Percentiles rank a stretch among this genome's conserved stretches.
phyloP scores from a whole-genome alignment of 2,113 vertebrate genomes.

The Sturnus vulgaris region DNA sequence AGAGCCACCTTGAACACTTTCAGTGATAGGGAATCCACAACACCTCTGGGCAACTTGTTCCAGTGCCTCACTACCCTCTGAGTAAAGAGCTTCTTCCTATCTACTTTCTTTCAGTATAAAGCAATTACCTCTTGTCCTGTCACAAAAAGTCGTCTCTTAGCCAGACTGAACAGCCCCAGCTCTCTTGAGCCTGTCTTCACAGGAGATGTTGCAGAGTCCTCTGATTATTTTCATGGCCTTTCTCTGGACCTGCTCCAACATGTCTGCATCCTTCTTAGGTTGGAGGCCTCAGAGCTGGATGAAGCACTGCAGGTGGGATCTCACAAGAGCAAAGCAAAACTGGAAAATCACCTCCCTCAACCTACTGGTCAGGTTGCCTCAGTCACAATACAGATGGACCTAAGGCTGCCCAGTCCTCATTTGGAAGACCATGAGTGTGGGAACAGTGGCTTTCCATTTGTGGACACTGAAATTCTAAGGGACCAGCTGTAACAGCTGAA shows the following conservation, averaged over 20 bases:
- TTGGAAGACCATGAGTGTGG: rapidly evolving
- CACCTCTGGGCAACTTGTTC: background rate
- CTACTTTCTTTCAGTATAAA: background rate
- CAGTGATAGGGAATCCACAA: background rate
- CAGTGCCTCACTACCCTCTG: background rate
- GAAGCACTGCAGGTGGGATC: background rate
- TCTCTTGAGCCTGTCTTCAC: background rate
- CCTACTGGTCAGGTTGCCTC: background rate
- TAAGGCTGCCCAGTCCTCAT: background rate
- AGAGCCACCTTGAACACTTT: background rate
- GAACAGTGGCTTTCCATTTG: background rate
- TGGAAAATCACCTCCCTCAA: background rate
- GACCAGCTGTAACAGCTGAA: background rate
- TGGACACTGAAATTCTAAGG: background rate
- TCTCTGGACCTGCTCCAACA: background rate
- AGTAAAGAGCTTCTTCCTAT: background rate
- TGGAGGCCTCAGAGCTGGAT: background rate
- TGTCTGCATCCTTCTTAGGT: background rate
- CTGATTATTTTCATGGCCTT: background rate
- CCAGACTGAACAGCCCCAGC: background rate
- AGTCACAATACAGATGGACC: background rate
- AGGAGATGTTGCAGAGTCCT: background rate
- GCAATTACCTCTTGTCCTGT: background rate
- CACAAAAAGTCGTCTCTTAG: background rate
- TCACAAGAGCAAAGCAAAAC: rapidly evolving